phyloP scores from a whole-genome alignment of 2,113 vertebrate genomes.

The Cebidichthys violaceus region DNA sequence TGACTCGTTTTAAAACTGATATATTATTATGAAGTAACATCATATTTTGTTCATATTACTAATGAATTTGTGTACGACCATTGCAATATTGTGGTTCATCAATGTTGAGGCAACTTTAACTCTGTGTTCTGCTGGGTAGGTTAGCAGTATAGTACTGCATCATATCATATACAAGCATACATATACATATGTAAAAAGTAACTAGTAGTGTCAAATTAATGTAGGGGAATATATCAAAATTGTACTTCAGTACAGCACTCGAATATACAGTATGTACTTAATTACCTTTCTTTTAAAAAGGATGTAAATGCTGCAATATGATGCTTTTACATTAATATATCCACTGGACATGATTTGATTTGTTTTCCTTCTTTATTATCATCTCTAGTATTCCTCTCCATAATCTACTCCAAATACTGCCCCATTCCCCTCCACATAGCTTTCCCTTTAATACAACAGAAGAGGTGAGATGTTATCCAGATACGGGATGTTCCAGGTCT shows the following conservation, averaged over 20 bases:
- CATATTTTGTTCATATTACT: neutral
- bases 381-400: neutral
- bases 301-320: neutral
- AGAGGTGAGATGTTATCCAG: slow-evolving; percentile 42
- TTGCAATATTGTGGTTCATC: neutral
- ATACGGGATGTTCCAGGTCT: slow-evolving; percentile 11
- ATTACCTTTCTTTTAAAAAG: neutral
- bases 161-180: no score
- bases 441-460: slow-evolving; percentile 10
- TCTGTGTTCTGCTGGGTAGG: neutral
- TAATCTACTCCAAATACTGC: neutral
- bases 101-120: neutral
- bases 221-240: no score
- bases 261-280: no score
- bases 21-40: no score
- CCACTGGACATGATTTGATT: neutral
- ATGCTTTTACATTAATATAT: neutral
- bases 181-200: no score
- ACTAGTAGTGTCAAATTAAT: no score
- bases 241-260: no score
- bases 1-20: no score
- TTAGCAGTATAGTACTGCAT: neutral
- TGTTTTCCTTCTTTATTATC: neutral
- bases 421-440: neutral
- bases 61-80: neutral